Base-by-base conservation (phyloP, 2,888 invertebrate species). In the Thymelicus sylvestris region DNA sequence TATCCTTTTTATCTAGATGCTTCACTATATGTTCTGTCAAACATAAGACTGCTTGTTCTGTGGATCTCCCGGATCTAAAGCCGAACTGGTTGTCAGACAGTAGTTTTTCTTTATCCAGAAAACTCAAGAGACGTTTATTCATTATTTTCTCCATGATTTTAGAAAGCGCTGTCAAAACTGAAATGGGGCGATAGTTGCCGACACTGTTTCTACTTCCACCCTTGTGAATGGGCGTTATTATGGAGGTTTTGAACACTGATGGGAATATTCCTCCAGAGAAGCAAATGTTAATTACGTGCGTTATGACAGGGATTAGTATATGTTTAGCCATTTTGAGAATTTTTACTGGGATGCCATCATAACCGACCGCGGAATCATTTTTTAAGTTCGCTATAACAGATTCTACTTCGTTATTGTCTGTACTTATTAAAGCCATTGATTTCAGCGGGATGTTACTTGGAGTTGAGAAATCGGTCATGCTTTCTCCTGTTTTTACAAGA, bases 121-220 rank as follows among this genome's bases (percentile, higher is more conserved):
- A 72, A 5, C 19, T 50, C 5, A 64, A 12, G 10, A 72, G 47
- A 8, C 64, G 57, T 7, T 13, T 52, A 19, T 72, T 72, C 13
- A 67, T 7, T 5, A 67, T 31, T 24, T 55, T 67, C 60, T 72
- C 72, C 19, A 72, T 31, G 7, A 72, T 50, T 64, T 72, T 72
- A 7, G 67, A 67, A 4, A 72, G 13, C 38, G 59, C 47, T 47
- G 41, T 8, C 19, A 69, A 31, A 3, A 69, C 24, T 13, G 68
- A 52, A 13, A 66, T 69, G 10, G 66, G 31, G 62, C 70, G 24
- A 39, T 72, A 47, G 52, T 63, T 72, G 60, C 19, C 72, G 72
- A 60, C 60, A 59, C 47, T n/a, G 52, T 41, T 15, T 19, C 24
- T 52, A 63, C 10, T 44, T 60, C 50, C 52, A 15, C 19, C 41